Percentiles rank a stretch among this genome's conserved stretches.
Evolutionary conservation across 53 echinoderm and acorn worm species (phyloP).

Genomic region (Patiria pectinifera): DNA sequence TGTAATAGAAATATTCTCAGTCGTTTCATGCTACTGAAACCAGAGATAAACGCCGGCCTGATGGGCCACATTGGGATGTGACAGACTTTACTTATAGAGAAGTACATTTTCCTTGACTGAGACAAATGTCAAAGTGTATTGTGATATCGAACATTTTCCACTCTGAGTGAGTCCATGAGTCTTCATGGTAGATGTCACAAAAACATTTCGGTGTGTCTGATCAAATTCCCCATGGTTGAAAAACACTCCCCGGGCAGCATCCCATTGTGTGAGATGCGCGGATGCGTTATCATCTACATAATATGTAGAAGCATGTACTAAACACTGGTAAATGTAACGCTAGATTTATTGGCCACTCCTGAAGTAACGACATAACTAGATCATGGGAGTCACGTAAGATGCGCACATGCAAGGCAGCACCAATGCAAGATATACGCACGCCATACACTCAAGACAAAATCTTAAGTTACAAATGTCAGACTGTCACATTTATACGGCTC

Average conservation of each 20-base stretch:
- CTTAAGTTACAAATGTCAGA: conserved; percentile 61
- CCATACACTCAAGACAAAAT: conserved; percentile 18
- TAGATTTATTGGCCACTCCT: conserved; percentile 25
- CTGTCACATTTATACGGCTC: conserved; percentile 2
- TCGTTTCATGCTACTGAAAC: too few species aligned
- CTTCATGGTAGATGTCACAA: not conserved
- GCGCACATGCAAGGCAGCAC: not conserved
- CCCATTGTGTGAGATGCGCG: not conserved
- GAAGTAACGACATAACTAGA: conserved; percentile 34
- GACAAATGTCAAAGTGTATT: not conserved
- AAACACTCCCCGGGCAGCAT: not conserved
- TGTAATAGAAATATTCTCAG: too few species aligned
- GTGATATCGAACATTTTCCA: not conserved
- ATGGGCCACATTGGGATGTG: not conserved
- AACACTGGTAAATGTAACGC: conserved; percentile 3
- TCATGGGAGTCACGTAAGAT: not conserved
- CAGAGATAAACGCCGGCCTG: not conserved
- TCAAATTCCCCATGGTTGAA: not conserved
- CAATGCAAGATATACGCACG: not conserved
- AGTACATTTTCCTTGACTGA: not conserved
- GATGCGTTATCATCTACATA: not conserved
- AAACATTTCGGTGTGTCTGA: not conserved
- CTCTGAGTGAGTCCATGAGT: not conserved
- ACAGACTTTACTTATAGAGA: not conserved
- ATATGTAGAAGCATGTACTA: not conserved